A percentile compares a stretch with the other conserved stretches of the same genome.
Conservation (phyloP, 2,797 vertebrate species). For the Squalus acanthias region DNA sequence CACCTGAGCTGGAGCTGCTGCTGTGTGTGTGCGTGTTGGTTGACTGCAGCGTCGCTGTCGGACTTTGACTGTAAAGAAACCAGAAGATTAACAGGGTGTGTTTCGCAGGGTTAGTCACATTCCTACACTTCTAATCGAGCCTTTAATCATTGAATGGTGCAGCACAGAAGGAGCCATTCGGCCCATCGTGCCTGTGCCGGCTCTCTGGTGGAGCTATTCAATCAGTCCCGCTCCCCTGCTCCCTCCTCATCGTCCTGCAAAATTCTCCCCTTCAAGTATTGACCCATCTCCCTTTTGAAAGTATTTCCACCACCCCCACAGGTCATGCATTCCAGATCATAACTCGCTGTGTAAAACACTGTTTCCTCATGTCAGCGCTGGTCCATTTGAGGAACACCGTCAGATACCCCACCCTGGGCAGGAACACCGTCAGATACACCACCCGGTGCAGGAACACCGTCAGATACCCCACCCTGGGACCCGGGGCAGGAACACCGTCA, state of each 20-base stretch:
- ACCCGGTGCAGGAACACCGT: no score
- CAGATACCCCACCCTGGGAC: no score
- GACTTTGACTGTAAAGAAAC: conserved; percentile 75
- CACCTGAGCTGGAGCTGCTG: conserved; percentile 90
- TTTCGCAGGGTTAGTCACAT: not conserved
- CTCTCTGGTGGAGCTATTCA: not conserved
- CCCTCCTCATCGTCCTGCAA: not conserved
- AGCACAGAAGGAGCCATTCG: not conserved
- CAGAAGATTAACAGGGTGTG: not conserved
- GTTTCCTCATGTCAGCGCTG: no score
- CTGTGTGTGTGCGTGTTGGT: conserved; percentile 94
- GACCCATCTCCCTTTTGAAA: not conserved
- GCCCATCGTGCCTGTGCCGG: no score
- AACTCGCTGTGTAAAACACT: no score
- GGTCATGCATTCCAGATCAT: no score
- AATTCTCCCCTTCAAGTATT: not conserved
- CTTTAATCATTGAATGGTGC: not conserved
- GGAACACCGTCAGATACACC: no score
- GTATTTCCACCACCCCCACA: not conserved
- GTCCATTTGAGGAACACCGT: no score
- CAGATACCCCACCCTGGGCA: no score
- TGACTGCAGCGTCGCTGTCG: conserved; percentile 89
- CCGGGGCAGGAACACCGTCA: no score
- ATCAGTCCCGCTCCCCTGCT: not conserved
- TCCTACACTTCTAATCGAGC: no score